Evolutionary conservation across 2,797 vertebrate species (phyloP).

Genomic region (Pyrrhura leucotis): DNA sequence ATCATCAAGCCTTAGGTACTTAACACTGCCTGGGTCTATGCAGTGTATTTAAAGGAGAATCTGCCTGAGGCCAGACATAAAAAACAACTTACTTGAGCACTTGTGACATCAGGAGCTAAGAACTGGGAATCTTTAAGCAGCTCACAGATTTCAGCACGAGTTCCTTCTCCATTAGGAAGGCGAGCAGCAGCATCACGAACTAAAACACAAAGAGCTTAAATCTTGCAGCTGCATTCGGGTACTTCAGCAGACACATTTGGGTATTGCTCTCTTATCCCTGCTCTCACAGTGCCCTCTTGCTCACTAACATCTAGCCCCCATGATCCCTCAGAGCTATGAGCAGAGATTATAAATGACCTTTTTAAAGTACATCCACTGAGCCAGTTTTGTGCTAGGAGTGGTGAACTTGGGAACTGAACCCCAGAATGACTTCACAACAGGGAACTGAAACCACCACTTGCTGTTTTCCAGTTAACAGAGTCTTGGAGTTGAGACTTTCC

Average conservation of each 20-base stretch:
- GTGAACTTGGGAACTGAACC: background rate
- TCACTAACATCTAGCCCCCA: background rate
- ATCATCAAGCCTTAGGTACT: background rate
- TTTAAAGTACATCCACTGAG: background rate
- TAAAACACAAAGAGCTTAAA: conserved; percentile 47
- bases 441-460: background rate
- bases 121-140: conserved; percentile 98
- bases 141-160: conserved; percentile 96
- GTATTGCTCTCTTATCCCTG: background rate
- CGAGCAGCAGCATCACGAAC: conserved; percentile 96
- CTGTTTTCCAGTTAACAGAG: background rate
- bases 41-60: background rate
- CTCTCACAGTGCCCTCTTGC: background rate
- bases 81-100: conserved; percentile 86
- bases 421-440: background rate
- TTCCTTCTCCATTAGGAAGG: conserved; percentile 96
- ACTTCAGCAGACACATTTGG: background rate
- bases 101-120: conserved; percentile 97
- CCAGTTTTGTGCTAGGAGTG: background rate
- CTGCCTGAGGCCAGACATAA: background rate
- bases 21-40: background rate
- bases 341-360: background rate
- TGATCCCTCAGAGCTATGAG: background rate
- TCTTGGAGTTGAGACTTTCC: background rate
- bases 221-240: background rate